phyloP scores from a whole-genome alignment of 2,888 invertebrate genomes.

The Drosophila acutilabella region DNA sequence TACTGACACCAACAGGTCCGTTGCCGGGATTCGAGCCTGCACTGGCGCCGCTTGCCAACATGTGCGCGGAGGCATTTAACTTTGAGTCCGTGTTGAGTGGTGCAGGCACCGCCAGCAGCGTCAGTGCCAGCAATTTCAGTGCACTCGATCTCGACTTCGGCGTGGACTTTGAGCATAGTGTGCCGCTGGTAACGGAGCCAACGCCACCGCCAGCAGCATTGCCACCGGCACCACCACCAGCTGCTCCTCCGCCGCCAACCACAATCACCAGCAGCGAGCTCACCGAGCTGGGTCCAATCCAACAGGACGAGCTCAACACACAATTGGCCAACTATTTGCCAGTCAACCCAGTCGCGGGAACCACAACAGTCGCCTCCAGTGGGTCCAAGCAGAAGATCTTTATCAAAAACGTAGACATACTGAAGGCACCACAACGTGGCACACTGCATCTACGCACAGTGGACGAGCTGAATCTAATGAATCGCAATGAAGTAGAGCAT shows the following conservation, averaged over 20 bases:
- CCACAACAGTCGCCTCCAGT: not conserved
- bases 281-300: slow-evolving; percentile 31
- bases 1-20: slow-evolving; percentile 56
- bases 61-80: slow-evolving; percentile 62
- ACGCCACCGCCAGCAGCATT: slow-evolving; percentile 46
- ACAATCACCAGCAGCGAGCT: slow-evolving; percentile 14
- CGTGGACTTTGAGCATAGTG: slow-evolving; percentile 59
- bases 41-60: slow-evolving; percentile 52
- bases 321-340: slow-evolving; percentile 53
- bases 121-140: slow-evolving; percentile 55
- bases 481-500: slow-evolving; percentile 84
- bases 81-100: slow-evolving; percentile 62
- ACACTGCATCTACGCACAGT: slow-evolving; percentile 84
- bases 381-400: slow-evolving; percentile 80
- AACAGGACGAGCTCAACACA: slow-evolving; percentile 21
- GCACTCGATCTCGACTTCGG: slow-evolving; percentile 68
- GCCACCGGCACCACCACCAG: slow-evolving; percentile 6
- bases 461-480: slow-evolving; percentile 84
- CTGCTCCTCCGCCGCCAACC: slow-evolving; percentile 33
- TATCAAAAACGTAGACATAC: slow-evolving; percentile 82
- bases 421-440: slow-evolving; percentile 82
- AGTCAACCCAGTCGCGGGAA: slow-evolving; percentile 8
- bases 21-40: slow-evolving; percentile 61
- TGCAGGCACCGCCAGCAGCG: slow-evolving; percentile 29
- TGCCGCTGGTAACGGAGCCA: slow-evolving; percentile 59